Conservation (phyloP, 2,888 invertebrate species). For the Nasonia oneida region DNA sequence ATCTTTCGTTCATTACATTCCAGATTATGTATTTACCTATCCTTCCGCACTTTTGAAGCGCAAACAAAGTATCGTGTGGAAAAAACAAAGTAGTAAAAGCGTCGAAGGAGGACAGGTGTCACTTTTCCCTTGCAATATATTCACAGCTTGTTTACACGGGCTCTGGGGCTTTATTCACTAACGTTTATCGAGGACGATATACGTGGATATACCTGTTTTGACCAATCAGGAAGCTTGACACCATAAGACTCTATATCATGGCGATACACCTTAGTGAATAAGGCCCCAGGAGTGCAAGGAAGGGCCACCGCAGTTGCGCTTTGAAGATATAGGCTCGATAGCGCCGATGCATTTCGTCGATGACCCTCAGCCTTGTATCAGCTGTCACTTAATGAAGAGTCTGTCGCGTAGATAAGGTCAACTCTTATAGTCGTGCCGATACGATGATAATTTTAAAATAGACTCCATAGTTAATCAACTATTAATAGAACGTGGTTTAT, state of each 20-base stretch:
- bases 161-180: background rate
- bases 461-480: background rate
- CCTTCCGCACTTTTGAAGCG: background rate
- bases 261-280: no score
- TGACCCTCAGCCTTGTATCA: slow-evolving; percentile 22
- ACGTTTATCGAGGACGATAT: no score
- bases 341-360: background rate
- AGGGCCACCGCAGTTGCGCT: background rate
- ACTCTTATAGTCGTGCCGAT: background rate
- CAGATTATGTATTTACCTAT: no score
- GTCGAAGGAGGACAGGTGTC: background rate
- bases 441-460: slow-evolving; percentile 8
- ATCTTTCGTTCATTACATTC: no score
- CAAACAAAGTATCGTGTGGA: background rate
- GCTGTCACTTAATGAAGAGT: slow-evolving; percentile 44
- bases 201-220: no score
- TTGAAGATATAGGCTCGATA: background rate
- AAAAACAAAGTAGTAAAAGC: background rate
- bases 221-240: no score
- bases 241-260: no score
- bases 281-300: background rate
- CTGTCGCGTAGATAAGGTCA: slow-evolving; percentile 23
- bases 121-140: background rate
- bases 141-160: background rate
- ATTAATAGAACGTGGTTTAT: slow-evolving; percentile 23